Evolutionary conservation across 2,113 vertebrate genomes (phyloP), one percentile per base, ranked within the genome.

Genomic region (Osmerus mordax): DNA sequence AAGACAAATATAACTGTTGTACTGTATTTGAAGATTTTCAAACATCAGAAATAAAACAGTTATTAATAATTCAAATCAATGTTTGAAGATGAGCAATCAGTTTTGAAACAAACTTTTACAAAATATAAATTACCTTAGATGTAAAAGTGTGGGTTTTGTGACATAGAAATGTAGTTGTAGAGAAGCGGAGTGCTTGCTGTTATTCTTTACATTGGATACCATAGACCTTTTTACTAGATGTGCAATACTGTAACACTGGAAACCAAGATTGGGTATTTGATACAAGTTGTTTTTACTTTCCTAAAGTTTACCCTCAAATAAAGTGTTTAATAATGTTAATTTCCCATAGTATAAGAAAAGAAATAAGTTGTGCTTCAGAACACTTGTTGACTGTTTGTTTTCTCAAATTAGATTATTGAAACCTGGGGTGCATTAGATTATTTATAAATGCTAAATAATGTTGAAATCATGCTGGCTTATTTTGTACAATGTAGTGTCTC

Each of bases 221-320:
- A 61, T 72, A 72, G 78, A 18, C n/a, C 54, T 18, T 79, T 76
- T 69, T 78, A 79, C 74, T 86, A 78, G 71, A 81, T 87, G 84
- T 90, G 78, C 79, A 84, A 82, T 87, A 86, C 73, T 79, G 64
- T 81, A 60, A 79, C 66, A 78, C 71, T n/a, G 32, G 59, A 72
- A 70, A 72, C 36, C 18, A 70, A 67, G 58, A 75, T 56, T 75
- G 65, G 41, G 29, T 65, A 79, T 73, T 32, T 83, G 73, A 76
- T 73, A 32, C 60, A 36, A 47, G 53, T 80, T 76, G 70, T 71
- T 66, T 85, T 79, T 76, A 72, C 25, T 51, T 76, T 83, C 79
- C 75, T 84, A 75, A 84, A 78, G 67, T 80, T 56, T 65, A 78
- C 18, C 25, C 23, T 71, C 63, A 72, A 23, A 66, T 69, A n/a